Percentiles rank a stretch among this genome's conserved stretches.
These are phyloP conservation scores for Pristionchus fissidentatus DNA, from an alignment of 2,888 invertebrate species.

Conservation along the genomic window DNA sequence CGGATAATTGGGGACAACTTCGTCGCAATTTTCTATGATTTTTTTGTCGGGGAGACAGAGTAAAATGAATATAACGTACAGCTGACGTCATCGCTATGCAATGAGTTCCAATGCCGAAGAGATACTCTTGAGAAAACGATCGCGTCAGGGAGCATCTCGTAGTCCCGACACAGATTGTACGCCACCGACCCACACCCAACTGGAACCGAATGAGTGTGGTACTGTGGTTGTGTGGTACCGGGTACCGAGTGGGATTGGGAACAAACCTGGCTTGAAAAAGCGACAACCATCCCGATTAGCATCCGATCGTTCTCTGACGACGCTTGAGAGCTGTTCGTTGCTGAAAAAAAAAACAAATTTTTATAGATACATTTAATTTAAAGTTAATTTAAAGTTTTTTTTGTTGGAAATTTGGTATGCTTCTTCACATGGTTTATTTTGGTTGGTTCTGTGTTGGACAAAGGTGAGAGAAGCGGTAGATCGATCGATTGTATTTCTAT, in stretches of 20 bases:
- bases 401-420: no score
- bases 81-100: conserved; percentile 75
- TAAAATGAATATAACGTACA: no score
- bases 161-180: conserved; percentile 72
- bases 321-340: conserved; percentile 70
- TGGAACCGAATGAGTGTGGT: conserved; percentile 54
- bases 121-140: conserved; percentile 70
- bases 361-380: no score
- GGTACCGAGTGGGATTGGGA: background rate
- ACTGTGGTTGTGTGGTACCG: no score
- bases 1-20: no score
- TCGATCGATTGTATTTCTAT: background rate
- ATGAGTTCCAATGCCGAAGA: conserved; percentile 73
- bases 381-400: no score
- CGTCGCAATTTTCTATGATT: no score
- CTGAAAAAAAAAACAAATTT: no score
- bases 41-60: no score
- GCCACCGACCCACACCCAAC: conserved; percentile 73
- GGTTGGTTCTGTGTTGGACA: no score
- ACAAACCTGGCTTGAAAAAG: conserved; percentile 47
- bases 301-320: conserved; percentile 73
- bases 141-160: conserved; percentile 68
- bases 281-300: conserved; percentile 71
- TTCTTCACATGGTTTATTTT: no score
- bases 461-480: background rate